Evolutionary conservation across 2,113 vertebrate species (phyloP).

Genomic region (Chauna torquata): DNA sequence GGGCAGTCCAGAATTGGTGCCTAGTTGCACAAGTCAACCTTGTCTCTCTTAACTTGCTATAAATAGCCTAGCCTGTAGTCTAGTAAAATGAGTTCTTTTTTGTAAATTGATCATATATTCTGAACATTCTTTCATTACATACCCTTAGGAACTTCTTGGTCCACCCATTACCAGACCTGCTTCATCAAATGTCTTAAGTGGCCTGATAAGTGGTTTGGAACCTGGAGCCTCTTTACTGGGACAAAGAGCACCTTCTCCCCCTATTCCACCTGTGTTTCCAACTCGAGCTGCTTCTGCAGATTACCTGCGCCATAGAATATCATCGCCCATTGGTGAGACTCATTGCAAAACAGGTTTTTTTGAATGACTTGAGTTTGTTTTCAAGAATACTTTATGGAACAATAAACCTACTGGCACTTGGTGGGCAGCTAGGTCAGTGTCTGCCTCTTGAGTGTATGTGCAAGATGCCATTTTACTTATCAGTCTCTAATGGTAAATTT

Average conservation of each 20-base stretch:
- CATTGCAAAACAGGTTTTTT: accelerated
- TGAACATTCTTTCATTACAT: neutral
- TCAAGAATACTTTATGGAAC: neutral
- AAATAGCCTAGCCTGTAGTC: neutral
- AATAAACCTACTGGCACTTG: neutral
- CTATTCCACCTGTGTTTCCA: constrained; percentile 81
- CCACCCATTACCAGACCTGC: constrained; percentile 78
- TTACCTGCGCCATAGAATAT: constrained; percentile 86
- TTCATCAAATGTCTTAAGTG: constrained; percentile 84
- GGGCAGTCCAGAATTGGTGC: neutral
- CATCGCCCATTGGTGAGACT: constrained; percentile 79
- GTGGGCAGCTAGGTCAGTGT: neutral
- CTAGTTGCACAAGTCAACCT: neutral
- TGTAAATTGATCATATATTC: neutral
- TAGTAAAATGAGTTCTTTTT: neutral
- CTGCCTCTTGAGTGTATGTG: neutral
- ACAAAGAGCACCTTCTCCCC: constrained; percentile 88
- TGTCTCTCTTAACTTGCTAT: neutral
- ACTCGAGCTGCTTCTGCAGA: constrained; percentile 88
- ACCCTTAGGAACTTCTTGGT: constrained; percentile 87
- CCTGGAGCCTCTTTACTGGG: constrained; percentile 77
- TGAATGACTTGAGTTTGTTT: neutral
- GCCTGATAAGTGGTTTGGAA: constrained; percentile 85
- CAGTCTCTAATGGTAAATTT: neutral
- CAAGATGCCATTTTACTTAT: neutral